phyloP scores from a whole-genome alignment of 2,797 vertebrate species.

The Halcyon chelicuti region DNA sequence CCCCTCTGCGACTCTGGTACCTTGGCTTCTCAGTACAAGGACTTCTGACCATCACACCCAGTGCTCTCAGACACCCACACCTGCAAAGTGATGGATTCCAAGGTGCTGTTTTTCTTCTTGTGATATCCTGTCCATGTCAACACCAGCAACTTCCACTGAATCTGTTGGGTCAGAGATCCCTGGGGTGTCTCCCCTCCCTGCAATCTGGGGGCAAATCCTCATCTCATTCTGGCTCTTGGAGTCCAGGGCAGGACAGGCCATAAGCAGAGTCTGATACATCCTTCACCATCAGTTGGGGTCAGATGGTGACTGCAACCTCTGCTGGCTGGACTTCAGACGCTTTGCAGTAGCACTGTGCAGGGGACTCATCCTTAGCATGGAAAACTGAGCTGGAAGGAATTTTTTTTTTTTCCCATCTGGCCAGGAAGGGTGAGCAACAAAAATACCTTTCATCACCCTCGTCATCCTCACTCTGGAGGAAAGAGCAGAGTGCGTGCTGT shows the following conservation, averaged over 20 bases:
- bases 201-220: neutral
- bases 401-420: neutral
- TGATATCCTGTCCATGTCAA: neutral
- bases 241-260: neutral
- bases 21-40: neutral
- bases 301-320: neutral
- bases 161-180: neutral
- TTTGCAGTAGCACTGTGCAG: neutral
- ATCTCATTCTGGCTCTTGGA: neutral
- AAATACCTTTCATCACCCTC: constrained; percentile 44
- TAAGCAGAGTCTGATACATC: neutral
- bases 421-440: neutral
- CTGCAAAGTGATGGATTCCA: neutral
- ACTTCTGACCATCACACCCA: neutral
- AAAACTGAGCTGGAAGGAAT: constrained; percentile 19
- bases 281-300: neutral
- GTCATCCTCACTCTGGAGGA: neutral
- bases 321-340: neutral
- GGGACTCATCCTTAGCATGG: neutral
- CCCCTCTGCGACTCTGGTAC: neutral
- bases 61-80: neutral
- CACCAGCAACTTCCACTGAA: neutral
- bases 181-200: neutral
- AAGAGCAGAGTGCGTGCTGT: neutral
- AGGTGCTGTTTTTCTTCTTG: neutral